phyloP scores from a whole-genome alignment of 2,888 invertebrate genomes.

The Pristionchus exspectatus region DNA sequence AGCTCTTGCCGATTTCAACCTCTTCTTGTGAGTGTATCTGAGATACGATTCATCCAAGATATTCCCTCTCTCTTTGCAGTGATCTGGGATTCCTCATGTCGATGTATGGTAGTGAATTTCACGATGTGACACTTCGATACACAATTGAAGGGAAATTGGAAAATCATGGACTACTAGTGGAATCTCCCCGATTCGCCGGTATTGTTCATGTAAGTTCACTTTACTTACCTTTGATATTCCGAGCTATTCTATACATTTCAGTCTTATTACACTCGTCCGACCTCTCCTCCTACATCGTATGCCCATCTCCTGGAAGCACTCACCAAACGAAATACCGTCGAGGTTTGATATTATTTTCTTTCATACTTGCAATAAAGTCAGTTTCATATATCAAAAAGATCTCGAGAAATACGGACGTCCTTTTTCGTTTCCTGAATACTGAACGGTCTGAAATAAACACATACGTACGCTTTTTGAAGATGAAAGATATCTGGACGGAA shows the following conservation, averaged over 20 bases:
- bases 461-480: not conserved
- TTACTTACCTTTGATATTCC: not conserved
- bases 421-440: too few relatives aligned
- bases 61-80: not conserved
- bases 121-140: not conserved
- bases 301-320: not conserved
- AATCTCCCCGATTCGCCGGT: not conserved
- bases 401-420: not conserved
- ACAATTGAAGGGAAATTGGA: not conserved
- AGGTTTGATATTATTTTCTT: not conserved
- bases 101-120: not conserved
- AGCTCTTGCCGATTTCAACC: not conserved
- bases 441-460: not conserved
- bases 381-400: not conserved
- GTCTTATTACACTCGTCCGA: not conserved
- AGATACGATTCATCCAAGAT: not conserved
- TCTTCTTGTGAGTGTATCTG: not conserved
- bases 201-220: not conserved
- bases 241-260: not conserved
- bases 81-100: not conserved
- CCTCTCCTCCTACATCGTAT: not conserved
- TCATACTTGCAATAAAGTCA: not conserved
- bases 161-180: not conserved
- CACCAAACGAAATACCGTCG: not conserved
- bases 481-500: not conserved